phyloP scores from a whole-genome alignment of 2,888 invertebrate species.

The Pristionchus entomophagus region DNA sequence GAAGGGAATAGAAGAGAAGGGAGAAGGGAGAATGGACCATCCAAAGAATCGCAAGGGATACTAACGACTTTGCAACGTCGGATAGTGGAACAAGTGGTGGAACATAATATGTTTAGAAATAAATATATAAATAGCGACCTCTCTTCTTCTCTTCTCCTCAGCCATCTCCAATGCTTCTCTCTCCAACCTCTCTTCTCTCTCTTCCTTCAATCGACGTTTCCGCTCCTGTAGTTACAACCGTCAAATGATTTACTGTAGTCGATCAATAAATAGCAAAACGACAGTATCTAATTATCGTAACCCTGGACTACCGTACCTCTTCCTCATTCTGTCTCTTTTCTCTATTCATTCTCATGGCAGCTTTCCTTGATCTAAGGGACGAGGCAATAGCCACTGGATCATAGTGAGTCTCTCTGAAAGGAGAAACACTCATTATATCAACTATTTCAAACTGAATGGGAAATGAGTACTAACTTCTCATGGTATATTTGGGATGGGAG shows the following conservation, averaged over 20 bases:
- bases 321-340: neutral
- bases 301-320: constrained; percentile 19
- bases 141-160: constrained; percentile 14
- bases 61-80: neutral
- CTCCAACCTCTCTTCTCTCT: constrained; percentile 7
- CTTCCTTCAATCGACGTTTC: neutral
- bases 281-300: neutral
- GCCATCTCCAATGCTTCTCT: neutral
- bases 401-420: neutral
- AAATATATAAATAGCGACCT: neutral
- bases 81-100: neutral
- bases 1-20: neutral
- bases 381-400: constrained; percentile 15
- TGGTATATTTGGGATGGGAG: neutral
- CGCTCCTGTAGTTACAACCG: neutral
- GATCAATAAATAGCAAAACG: neutral
- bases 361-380: neutral
- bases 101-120: too few relatives aligned
- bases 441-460: neutral
- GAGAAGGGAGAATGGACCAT: too few relatives aligned
- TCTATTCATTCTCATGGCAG: neutral
- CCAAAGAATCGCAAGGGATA: neutral
- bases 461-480: neutral
- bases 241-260: neutral
- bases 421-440: neutral